A percentile compares a stretch with the other conserved stretches of the same genome.
These are phyloP conservation scores for Manis javanica DNA, from an alignment of 2,797 vertebrate genomes.

Conservation along the genomic window DNA sequence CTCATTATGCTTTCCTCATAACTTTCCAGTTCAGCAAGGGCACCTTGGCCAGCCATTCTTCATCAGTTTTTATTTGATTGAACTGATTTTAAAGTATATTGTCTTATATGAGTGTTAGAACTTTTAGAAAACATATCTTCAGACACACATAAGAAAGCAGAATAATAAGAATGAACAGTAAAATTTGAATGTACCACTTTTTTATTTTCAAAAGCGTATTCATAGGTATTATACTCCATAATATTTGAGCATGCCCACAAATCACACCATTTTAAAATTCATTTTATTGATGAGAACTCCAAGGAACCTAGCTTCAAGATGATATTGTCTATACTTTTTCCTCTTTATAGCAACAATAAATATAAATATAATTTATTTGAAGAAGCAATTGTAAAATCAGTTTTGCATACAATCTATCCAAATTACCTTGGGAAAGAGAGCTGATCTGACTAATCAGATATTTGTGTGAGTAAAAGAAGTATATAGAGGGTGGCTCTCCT, in stretches of 20 bases:
- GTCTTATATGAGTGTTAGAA: conserved; percentile 51
- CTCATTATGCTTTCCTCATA: conserved; percentile 57
- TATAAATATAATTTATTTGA: conserved; percentile 21
- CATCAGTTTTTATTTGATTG: conserved; percentile 71
- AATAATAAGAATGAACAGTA: not conserved
- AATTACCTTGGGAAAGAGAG: not conserved
- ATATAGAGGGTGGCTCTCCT: not conserved
- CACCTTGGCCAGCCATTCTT: conserved; percentile 62
- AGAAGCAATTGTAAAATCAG: not conserved
- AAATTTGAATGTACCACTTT: conserved; percentile 9
- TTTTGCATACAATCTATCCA: not conserved
- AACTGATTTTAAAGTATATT: conserved; percentile 71
- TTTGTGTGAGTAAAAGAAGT: not conserved
- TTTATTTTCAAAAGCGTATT: conserved; percentile 7
- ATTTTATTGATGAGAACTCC: conserved; percentile 27
- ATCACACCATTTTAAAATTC: not conserved
- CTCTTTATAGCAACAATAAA: not conserved
- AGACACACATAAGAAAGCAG: conserved; percentile 41
- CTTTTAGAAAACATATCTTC: conserved; percentile 55
- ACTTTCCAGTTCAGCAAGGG: conserved; percentile 76
- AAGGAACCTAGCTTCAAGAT: not conserved
- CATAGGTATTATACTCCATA: not conserved
- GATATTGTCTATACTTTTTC: not conserved
- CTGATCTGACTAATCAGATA: not conserved
- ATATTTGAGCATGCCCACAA: not conserved